Conservation (phyloP, 2,797 vertebrate species). For the Mionectes olivaceus region DNA sequence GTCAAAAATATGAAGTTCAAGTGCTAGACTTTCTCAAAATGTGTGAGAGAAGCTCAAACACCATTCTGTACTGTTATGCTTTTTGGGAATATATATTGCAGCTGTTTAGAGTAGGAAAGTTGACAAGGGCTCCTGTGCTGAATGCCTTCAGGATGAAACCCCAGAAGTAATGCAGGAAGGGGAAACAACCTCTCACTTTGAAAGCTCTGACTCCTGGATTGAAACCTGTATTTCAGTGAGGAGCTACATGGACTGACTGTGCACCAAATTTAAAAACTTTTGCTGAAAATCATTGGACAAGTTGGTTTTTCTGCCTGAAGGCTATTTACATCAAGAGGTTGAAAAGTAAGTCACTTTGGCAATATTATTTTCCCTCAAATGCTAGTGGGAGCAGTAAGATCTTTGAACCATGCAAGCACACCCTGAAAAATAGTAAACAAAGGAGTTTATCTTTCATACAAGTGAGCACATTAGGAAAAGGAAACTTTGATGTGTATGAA, state of each 20-base stretch:
- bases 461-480: neutral
- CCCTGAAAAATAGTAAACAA: neutral
- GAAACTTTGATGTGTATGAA: neutral
- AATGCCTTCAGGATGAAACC: neutral
- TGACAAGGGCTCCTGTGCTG: neutral
- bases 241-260: neutral
- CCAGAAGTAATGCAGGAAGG: neutral
- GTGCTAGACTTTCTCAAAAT: neutral
- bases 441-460: neutral
- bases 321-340: neutral
- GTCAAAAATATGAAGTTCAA: neutral
- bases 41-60: neutral
- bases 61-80: neutral
- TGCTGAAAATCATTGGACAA: neutral
- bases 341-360: neutral
- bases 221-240: neutral
- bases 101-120: neutral
- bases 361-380: neutral
- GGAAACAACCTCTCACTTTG: neutral
- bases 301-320: neutral
- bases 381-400: neutral
- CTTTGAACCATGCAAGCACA: neutral
- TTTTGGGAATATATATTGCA: neutral
- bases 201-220: neutral
- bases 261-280: neutral